phyloP scores from a whole-genome alignment of 2,113 vertebrate species.

The Crotalus tigris region DNA sequence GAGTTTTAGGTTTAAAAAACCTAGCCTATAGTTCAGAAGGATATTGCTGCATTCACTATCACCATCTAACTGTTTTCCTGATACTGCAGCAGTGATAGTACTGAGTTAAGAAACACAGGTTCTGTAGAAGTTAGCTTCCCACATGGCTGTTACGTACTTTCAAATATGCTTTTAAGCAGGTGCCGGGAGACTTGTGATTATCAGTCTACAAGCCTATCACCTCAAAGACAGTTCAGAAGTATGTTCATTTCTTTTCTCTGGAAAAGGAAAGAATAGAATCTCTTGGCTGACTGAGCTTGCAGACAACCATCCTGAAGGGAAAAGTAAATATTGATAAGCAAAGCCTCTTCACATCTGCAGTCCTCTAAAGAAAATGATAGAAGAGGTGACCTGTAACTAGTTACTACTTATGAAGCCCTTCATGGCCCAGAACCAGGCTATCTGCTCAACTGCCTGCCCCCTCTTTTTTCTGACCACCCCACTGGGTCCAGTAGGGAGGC shows the following conservation, averaged over 20 bases:
- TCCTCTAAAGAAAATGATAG: not conserved
- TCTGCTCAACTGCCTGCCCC: not conserved
- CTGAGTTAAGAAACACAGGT: not conserved
- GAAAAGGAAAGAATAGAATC: not conserved
- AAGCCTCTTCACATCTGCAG: not conserved
- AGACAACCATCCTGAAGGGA: not conserved
- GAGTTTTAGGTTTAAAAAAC: not conserved
- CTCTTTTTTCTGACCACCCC: not conserved
- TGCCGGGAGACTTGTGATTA: not conserved
- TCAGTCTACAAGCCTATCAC: not conserved
- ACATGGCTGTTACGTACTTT: not conserved
- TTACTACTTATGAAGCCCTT: not conserved
- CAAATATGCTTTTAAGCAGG: not conserved
- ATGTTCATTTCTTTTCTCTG: not conserved
- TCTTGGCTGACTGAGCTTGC: not conserved
- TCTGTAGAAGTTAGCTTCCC: not conserved
- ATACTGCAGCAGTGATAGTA: not conserved
- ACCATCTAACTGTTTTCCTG: not conserved
- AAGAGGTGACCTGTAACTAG: not conserved
- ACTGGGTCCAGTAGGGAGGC: not conserved
- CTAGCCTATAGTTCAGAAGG: not conserved
- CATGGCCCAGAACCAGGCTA: not conserved
- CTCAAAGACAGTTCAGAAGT: not conserved
- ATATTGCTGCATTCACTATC: not conserved
- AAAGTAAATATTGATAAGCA: not conserved